Evolutionary conservation across 2,888 invertebrate species (phyloP), one percentile per base, ranked within the genome.

Genomic region (Catocala fraxini): DNA sequence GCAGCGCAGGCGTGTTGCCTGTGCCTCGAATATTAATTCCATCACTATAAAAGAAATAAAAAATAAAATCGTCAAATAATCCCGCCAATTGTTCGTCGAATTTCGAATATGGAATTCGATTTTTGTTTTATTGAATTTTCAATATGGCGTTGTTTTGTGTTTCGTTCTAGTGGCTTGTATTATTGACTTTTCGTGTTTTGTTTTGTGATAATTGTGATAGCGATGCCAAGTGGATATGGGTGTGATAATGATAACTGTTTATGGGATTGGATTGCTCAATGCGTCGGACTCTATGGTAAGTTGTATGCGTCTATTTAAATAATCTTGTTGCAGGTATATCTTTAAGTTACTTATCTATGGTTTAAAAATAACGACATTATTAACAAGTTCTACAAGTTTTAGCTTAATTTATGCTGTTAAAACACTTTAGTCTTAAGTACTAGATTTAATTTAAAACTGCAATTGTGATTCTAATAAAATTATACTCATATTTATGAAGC

Each of bases 251-350:
- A 81, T 87, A 89, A 87, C 86, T 87, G 87, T 85, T 77, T 86
- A 75, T 89, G 88, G 88, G 83, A 90, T 89, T 92, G 92, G 91
- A 92, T 93, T 91, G 86, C 85, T 82, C 86, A 83, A 79, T 91
- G 90, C 86, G 73, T 81, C 73, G 84, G 89, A 79, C 75, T 89
- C 77, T 81, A 85, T 87, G 92, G 93, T 93, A 75, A 88, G 89
- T 81, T 60, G 6, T 47, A 34, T 3, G 34, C 0, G 11, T 34
- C 5, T 25, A 48, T 39, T 39, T 7, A 39, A 39, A 9, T 6
- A 39, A 6, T 39, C 35, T 25, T 39, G 35, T 39, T 39, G 25
- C 25, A 4, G 25, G 25, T 25, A 25, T 25, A 39, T 39, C 35
- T 39, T 2, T 39, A 39, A 39, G 35, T 39, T 39, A 9, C 3